A percentile compares a stretch with the other conserved stretches of the same genome.
phyloP scores from a whole-genome alignment of 2,797 vertebrate species.

The Hephaestus fuliginosus region DNA sequence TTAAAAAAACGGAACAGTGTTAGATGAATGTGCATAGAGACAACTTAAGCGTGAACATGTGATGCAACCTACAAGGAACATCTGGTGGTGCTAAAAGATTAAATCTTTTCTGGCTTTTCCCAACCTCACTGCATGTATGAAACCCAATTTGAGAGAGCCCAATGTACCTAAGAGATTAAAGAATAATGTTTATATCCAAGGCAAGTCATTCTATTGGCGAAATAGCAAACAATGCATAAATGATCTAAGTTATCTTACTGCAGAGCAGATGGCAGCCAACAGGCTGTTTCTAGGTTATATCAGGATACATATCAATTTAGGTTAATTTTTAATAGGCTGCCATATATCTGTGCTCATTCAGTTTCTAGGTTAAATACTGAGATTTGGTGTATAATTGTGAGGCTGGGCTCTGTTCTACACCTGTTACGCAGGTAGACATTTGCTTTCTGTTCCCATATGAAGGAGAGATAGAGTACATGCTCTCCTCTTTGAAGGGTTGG shows the following conservation, averaged over 20 bases:
- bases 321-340: slow-evolving; percentile 47
- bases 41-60: slow-evolving; percentile 25
- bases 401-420: slow-evolving; percentile 15
- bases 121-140: slow-evolving; percentile 24
- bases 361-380: slow-evolving; percentile 38
- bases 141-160: slow-evolving; percentile 32
- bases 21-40: not conserved
- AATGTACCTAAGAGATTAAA: slow-evolving; percentile 49
- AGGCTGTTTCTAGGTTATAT: slow-evolving; percentile 48
- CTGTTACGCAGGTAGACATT: slow-evolving; percentile 30
- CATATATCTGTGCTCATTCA: slow-evolving; percentile 1
- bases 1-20: not conserved
- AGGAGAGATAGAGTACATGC: slow-evolving; percentile 16
- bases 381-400: not conserved
- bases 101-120: slow-evolving; percentile 42
- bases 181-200: slow-evolving; percentile 43
- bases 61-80: slow-evolving; percentile 48
- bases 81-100: slow-evolving; percentile 55
- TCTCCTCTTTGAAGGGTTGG: slow-evolving; percentile 38
- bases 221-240: slow-evolving; percentile 57
- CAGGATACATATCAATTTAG: slow-evolving; percentile 41
- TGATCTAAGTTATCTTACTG: slow-evolving; percentile 40
- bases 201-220: slow-evolving; percentile 48
- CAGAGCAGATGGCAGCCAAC: slow-evolving; percentile 54
- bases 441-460: slow-evolving; percentile 22